These are phyloP conservation scores for Petrocephalus sullivani DNA, from an alignment of 2,797 vertebrate genomes.

Conservation along the genomic window DNA sequence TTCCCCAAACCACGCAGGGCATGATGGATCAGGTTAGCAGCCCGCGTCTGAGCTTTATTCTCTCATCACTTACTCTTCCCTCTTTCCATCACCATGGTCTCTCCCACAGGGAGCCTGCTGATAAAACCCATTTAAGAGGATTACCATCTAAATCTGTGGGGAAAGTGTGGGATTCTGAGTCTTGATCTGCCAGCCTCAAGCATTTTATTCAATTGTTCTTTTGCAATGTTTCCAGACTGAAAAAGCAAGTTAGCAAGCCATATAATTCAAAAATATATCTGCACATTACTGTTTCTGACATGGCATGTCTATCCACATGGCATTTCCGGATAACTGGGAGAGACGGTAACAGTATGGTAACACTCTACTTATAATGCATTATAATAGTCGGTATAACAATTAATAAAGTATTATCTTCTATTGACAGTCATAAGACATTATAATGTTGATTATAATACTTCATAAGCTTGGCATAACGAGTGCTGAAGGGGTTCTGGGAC, in stretches of 20 bases:
- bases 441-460: too few relatives aligned
- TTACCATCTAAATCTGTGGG: background rate
- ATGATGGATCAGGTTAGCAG: background rate
- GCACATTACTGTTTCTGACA: background rate
- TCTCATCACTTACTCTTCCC: background rate
- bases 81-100: background rate
- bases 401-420: background rate
- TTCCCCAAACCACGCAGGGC: background rate
- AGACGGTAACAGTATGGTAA: background rate
- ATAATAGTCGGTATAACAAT: background rate
- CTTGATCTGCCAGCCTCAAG: background rate
- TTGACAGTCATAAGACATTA: background rate
- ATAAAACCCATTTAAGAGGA: conserved; percentile 9
- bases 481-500: background rate
- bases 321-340: background rate
- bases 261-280: background rate
- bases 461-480: background rate
- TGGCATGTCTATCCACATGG: background rate
- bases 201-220: background rate
- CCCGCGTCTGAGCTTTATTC: background rate
- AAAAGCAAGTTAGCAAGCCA: background rate
- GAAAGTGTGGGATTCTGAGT: background rate
- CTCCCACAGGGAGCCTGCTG: background rate
- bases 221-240: background rate
- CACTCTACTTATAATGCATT: background rate